Percentiles rank a stretch among this genome's conserved stretches.
phyloP scores from a whole-genome alignment of 2,888 invertebrate species.

The Tetragonisca angustula region DNA sequence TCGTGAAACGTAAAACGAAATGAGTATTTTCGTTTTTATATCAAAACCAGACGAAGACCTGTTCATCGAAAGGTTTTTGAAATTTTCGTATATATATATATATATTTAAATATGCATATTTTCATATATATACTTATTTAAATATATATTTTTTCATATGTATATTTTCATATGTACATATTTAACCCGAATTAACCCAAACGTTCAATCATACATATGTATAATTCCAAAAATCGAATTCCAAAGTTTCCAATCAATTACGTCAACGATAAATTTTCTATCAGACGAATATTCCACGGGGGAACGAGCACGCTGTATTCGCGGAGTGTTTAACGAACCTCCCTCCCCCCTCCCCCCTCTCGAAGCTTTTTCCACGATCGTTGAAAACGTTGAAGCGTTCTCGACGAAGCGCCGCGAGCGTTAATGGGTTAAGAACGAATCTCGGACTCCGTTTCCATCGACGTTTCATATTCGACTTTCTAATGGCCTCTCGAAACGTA shows the following conservation, averaged over 20 bases:
- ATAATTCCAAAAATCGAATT: too few relatives aligned
- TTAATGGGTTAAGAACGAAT: conserved; percentile 53
- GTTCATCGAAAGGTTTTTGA: conserved; percentile 21
- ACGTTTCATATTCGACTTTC: conserved; percentile 51
- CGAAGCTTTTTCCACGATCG: conserved; percentile 15
- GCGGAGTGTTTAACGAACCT: conserved; percentile 16
- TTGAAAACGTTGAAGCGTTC: conserved; percentile 31
- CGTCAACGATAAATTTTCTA: too few relatives aligned
- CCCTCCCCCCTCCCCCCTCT: too few relatives aligned
- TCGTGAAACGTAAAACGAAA: neutral
- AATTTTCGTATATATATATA: neutral
- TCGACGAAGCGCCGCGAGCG: conserved; percentile 14
- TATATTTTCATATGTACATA: too few relatives aligned
- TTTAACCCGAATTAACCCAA: too few relatives aligned
- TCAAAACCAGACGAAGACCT: conserved; percentile 1
- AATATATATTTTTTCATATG: too few relatives aligned
- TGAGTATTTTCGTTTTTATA: neutral
- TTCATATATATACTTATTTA: too few relatives aligned
- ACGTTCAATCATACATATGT: too few relatives aligned
- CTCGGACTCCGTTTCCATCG: conserved; percentile 26
- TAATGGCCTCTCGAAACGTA: conserved; percentile 39
- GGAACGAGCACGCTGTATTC: too few relatives aligned
- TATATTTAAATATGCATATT: too few relatives aligned
- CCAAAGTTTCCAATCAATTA: too few relatives aligned
- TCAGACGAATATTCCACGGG: too few relatives aligned